These are phyloP conservation scores for Mnemiopsis leidyi DNA, from an alignment of 37 sponge, comb jelly and placozoan species.

Conservation along the genomic window DNA sequence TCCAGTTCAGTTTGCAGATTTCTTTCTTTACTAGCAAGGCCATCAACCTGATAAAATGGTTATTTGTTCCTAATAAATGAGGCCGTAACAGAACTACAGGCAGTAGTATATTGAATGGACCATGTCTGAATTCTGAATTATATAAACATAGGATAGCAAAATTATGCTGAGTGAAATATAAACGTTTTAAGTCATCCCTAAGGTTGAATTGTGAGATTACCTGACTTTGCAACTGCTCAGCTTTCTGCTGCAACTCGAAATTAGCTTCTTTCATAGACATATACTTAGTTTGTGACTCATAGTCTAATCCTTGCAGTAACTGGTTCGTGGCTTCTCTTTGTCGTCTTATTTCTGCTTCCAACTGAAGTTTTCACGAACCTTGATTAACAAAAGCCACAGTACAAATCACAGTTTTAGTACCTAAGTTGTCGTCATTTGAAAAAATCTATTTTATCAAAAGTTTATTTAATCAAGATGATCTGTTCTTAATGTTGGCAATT, in stretches of 20 bases:
- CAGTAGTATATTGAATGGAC: not conserved
- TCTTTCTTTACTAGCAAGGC: not conserved
- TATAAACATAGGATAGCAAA: too few relatives aligned
- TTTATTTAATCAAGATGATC: too few relatives aligned
- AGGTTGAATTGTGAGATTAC: not conserved
- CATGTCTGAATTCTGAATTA: too few relatives aligned
- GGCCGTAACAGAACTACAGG: too few relatives aligned
- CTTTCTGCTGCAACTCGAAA: conserved; percentile 51
- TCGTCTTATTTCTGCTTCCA: conserved; percentile 69
- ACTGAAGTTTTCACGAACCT: not conserved
- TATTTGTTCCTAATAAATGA: too few relatives aligned
- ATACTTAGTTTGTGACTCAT: conserved; percentile 40
- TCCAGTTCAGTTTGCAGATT: conserved; percentile 19
- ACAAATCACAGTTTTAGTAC: too few relatives aligned
- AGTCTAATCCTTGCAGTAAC: conserved; percentile 37
- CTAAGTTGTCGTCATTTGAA: too few relatives aligned
- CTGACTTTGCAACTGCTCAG: conserved; percentile 45
- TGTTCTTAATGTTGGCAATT: too few relatives aligned
- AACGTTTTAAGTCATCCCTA: not conserved
- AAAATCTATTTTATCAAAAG: too few relatives aligned
- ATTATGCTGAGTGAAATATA: too few relatives aligned
- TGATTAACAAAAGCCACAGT: too few relatives aligned
- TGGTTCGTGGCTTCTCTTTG: conserved; percentile 71
- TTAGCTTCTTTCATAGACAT: conserved; percentile 60
- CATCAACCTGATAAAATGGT: conserved; percentile 42